phyloP scores from a whole-genome alignment of 2,888 invertebrate genomes.

The Caenorhabditis sinica region DNA sequence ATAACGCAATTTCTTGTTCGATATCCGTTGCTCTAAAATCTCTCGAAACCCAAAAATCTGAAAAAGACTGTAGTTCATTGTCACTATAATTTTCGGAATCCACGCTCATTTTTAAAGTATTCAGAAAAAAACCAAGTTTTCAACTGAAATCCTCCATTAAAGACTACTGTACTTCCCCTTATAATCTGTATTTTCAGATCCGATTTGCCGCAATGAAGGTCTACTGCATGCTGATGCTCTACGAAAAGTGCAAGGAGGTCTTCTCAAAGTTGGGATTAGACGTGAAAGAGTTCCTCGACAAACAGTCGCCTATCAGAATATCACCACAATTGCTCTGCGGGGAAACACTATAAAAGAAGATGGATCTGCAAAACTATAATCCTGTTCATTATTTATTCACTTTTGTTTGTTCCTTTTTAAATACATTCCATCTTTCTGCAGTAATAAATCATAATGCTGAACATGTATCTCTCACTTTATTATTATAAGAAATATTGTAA shows the following conservation, averaged over 20 bases:
- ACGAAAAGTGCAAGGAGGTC: constrained; percentile 56
- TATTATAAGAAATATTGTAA: too few species aligned
- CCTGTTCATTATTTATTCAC: not conserved
- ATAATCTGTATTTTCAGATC: constrained; percentile 72
- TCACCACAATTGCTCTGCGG: constrained; percentile 63
- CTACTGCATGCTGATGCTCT: constrained; percentile 71
- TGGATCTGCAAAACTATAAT: not conserved
- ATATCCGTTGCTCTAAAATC: too few species aligned
- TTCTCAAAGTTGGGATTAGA: constrained; percentile 49
- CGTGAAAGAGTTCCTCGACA: constrained; percentile 46
- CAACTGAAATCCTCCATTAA: too few species aligned
- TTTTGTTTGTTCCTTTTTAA: not conserved
- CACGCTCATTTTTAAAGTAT: too few species aligned
- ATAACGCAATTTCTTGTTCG: too few species aligned
- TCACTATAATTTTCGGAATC: too few species aligned
- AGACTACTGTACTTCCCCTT: too few species aligned
- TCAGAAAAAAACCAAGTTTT: too few species aligned
- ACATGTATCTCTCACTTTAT: not conserved
- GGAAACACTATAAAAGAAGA: constrained; percentile 21
- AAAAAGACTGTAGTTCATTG: too few species aligned
- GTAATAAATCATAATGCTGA: not conserved
- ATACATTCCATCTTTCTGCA: not conserved
- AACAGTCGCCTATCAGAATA: constrained; percentile 57
- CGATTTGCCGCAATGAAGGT: constrained; percentile 81
- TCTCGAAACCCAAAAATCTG: too few species aligned